phyloP scores from a whole-genome alignment of 2,888 invertebrate species.

The Ommatoiulus sabulosus region DNA sequence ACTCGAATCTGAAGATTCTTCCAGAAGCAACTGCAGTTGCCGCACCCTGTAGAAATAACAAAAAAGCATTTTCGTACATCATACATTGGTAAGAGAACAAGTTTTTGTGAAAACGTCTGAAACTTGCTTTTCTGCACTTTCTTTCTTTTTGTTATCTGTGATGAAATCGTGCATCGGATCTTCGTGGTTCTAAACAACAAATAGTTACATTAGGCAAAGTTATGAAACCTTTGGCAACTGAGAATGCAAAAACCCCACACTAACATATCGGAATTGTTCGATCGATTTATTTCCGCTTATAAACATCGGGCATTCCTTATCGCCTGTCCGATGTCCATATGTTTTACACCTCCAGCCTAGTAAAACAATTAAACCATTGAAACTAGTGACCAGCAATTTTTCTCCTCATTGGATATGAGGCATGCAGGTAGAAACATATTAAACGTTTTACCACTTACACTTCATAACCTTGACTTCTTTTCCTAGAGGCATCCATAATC shows the following conservation, averaged over 20 bases:
- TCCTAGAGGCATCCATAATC: slow-evolving; percentile 61
- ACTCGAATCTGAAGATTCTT: slow-evolving; percentile 57
- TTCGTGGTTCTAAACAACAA: slow-evolving; percentile 58
- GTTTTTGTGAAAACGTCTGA: background rate
- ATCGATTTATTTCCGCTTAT: slow-evolving; percentile 62
- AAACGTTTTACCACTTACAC: slow-evolving; percentile 56
- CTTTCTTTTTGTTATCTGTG: slow-evolving; percentile 59
- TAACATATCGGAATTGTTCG: slow-evolving; percentile 63
- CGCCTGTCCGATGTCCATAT: slow-evolving; percentile 64
- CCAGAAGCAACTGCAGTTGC: slow-evolving; percentile 58
- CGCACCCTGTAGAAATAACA: slow-evolving; percentile 56
- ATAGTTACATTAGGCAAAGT: background rate
- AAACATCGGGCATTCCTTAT: slow-evolving; percentile 64
- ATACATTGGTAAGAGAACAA: background rate
- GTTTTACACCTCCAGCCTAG: slow-evolving; percentile 64
- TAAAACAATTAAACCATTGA: background rate
- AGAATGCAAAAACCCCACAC: no score
- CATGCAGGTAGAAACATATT: background rate
- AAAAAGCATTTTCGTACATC: background rate
- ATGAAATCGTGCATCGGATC: slow-evolving; percentile 61
- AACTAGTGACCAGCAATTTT: background rate
- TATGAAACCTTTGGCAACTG: background rate
- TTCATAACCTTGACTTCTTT: slow-evolving; percentile 62
- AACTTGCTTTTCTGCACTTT: slow-evolving; percentile 55
- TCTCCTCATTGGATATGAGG: background rate